These are phyloP conservation scores for Mustela lutreola DNA, from an alignment of 2,113 vertebrate species.

Conservation along the genomic window DNA sequence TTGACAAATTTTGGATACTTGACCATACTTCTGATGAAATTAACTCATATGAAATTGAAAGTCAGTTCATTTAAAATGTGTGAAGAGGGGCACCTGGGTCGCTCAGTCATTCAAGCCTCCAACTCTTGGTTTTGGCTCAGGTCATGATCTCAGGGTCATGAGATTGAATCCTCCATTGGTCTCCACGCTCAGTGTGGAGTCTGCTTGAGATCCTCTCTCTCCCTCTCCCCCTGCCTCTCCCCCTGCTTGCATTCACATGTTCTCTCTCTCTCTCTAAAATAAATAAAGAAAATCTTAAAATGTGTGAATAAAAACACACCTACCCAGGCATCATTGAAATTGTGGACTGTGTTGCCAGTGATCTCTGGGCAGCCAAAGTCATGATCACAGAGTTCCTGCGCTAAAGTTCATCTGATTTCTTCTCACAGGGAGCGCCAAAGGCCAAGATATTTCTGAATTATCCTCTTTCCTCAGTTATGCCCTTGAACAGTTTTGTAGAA, in stretches of 20 bases:
- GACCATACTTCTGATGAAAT: not conserved
- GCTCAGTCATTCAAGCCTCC: not conserved
- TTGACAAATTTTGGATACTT: not conserved
- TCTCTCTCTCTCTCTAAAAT: not conserved
- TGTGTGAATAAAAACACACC: not conserved
- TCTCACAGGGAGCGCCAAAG: not conserved
- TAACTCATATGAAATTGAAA: not conserved
- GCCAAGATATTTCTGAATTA: not conserved
- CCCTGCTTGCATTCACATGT: not conserved
- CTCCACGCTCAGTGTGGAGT: not conserved
- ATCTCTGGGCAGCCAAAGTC: not conserved
- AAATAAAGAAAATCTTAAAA: constrained; percentile 8
- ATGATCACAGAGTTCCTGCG: not conserved
- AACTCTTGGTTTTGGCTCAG: not conserved
- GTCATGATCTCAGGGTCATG: not conserved
- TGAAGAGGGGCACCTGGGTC: not conserved
- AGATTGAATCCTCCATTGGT: not conserved
- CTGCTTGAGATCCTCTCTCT: not conserved
- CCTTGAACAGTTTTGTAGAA: constrained; percentile 19
- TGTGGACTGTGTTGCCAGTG: not conserved
- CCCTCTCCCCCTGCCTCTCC: not conserved
- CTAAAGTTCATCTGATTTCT: not conserved
- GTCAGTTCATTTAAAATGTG: not conserved
- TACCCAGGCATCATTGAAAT: not conserved
- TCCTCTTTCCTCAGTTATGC: not conserved